These are phyloP conservation scores for Eleginops maclovinus DNA, from an alignment of 2,113 vertebrate species.

Conservation along the genomic window DNA sequence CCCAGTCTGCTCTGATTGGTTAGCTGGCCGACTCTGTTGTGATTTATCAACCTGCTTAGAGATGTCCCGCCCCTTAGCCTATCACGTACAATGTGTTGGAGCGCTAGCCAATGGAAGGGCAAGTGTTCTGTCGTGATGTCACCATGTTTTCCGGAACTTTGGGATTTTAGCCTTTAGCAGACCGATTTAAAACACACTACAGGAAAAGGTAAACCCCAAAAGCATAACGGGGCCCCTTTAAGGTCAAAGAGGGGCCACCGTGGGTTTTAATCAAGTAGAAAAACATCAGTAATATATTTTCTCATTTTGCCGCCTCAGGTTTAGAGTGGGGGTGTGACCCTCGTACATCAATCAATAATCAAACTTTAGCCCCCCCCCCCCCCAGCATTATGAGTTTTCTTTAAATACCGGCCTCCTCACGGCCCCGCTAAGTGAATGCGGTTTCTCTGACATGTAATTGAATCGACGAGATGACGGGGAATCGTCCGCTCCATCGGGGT, in stretches of 20 bases:
- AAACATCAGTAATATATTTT: not conserved
- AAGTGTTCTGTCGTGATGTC: too few species aligned
- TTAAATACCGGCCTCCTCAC: conserved; percentile 47
- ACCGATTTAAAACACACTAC: too few species aligned
- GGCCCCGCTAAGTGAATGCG: conserved; percentile 49
- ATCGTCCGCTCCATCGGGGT: conserved; percentile 16
- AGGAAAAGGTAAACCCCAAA: too few species aligned
- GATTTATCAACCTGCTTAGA: too few species aligned
- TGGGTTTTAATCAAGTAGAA: not conserved
- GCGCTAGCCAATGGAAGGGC: too few species aligned
- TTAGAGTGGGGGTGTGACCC: not conserved
- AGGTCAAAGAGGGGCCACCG: not conserved
- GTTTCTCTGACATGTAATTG: conserved; percentile 31
- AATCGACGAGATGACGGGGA: conserved; percentile 39
- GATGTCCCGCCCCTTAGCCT: too few species aligned
- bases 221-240: too few species aligned
- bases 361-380: not conserved
- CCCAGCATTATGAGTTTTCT: not conserved
- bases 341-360: conserved; percentile 15
- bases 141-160: too few species aligned
- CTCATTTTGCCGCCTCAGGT: not conserved
- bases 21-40: too few species aligned
- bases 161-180: too few species aligned
- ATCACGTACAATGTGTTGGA: too few species aligned
- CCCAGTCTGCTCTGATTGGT: too few species aligned